Percentiles rank a stretch among this genome's conserved stretches.
phyloP scores from a whole-genome alignment of 2,797 vertebrate species.

The Peromyscus aztecus region DNA sequence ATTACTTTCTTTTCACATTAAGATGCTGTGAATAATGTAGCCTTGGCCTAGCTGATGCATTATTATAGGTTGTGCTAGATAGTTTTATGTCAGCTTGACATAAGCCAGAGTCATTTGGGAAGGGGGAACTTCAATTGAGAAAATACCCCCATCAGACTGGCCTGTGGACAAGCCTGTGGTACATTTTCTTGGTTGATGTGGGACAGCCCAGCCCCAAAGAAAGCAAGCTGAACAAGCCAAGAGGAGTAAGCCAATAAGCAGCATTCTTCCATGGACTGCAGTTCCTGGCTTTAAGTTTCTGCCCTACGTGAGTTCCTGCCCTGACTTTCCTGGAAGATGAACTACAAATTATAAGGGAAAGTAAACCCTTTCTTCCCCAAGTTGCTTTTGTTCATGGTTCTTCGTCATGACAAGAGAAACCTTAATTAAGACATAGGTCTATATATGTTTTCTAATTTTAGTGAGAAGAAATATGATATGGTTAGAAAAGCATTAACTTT shows the following conservation, averaged over 20 bases:
- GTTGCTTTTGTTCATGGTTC: not conserved
- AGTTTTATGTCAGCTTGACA: not conserved
- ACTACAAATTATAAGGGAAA: not conserved
- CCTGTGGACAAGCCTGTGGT: not conserved
- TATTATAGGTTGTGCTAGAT: not conserved
- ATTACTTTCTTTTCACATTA: not conserved
- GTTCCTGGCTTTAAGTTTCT: not conserved
- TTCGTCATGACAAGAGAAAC: not conserved
- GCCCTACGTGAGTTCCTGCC: not conserved
- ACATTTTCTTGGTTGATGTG: not conserved
- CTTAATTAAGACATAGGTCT: not conserved
- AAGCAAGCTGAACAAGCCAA: not conserved
- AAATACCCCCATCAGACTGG: not conserved
- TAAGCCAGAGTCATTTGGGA: not conserved
- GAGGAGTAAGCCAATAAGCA: not conserved
- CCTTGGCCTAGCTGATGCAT: not conserved
- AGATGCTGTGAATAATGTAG: slow-evolving; percentile 3
- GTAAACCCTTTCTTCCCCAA: not conserved
- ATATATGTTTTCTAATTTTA: slow-evolving; percentile 8
- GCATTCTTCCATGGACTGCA: not conserved
- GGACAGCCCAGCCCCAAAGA: not conserved
- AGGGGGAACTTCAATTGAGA: not conserved
- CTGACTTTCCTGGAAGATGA: not conserved
- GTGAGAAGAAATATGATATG: not conserved
- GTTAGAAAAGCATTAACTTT: slow-evolving; percentile 26